phyloP scores from a whole-genome alignment of 30 jellyfish, hydroid and myxozoan species.

The Rhopilema esculentum region DNA sequence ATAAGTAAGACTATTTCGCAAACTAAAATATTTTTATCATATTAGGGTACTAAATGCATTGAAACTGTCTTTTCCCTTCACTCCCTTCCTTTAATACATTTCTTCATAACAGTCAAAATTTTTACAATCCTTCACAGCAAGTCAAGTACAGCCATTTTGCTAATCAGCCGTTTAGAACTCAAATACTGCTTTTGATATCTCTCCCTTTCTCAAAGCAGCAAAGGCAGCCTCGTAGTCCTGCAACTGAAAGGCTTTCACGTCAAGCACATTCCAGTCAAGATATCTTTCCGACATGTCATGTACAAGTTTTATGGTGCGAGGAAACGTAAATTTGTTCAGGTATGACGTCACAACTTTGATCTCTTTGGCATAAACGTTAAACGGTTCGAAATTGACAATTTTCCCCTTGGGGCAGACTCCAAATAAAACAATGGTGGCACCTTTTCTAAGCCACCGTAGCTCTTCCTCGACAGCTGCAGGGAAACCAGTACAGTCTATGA shows the following conservation, averaged over 20 bases:
- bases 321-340: conserved; percentile 79
- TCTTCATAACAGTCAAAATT: background rate
- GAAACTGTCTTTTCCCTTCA: no score
- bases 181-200: conserved; percentile 85
- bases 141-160: background rate
- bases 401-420: conserved; percentile 87
- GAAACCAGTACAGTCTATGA: conserved; percentile 83
- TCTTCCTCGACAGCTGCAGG: conserved; percentile 74
- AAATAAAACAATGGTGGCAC: conserved; percentile 83
- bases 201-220: conserved; percentile 75
- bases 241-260: conserved; percentile 62
- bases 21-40: no score
- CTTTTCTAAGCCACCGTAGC: conserved; percentile 82
- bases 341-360: conserved; percentile 75
- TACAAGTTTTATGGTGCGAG: conserved; percentile 75
- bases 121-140: background rate
- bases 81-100: no score
- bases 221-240: conserved; percentile 86
- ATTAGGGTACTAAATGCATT: no score
- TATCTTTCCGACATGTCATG: conserved; percentile 85
- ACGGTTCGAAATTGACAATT: conserved; percentile 77
- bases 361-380: conserved; percentile 75
- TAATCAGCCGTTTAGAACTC: conserved; percentile 31
- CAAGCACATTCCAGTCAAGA: conserved; percentile 69
- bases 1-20: no score